Percentiles rank a stretch among this genome's conserved stretches.
These are phyloP conservation scores for Scolanthus callimorphus DNA, from an alignment of 92 coral and sea anemone species.

Conservation along the genomic window DNA sequence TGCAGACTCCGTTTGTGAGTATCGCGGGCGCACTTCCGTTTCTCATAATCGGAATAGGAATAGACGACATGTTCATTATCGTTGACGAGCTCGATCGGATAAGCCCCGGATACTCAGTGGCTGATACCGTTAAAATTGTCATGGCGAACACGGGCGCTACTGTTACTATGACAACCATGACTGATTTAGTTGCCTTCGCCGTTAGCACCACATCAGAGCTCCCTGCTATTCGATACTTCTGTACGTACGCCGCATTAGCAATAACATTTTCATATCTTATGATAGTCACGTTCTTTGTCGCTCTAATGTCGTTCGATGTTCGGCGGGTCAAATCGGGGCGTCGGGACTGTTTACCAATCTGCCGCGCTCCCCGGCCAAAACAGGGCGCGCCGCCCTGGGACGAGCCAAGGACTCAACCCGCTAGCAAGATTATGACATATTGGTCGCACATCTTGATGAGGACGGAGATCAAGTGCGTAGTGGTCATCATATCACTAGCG, in stretches of 20 bases:
- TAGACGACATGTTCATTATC: slow-evolving; percentile 88
- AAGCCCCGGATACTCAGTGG: slow-evolving; percentile 35
- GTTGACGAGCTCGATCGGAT: slow-evolving; percentile 84
- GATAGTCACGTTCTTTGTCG: slow-evolving; percentile 82
- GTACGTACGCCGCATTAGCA: slow-evolving; percentile 72
- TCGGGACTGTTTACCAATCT: slow-evolving; percentile 76
- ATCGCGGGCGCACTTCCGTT: slow-evolving; percentile 75
- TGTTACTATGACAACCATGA: slow-evolving; percentile 94
- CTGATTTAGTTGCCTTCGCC: slow-evolving; percentile 88
- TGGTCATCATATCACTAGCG: slow-evolving; percentile 35
- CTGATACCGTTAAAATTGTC: slow-evolving; percentile 63
- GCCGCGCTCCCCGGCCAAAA: slow-evolving; percentile 33
- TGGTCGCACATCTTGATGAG: slow-evolving; percentile 60
- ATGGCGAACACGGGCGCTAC: slow-evolving; percentile 84
- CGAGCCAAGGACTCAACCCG: slow-evolving; percentile 43
- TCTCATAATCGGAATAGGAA: slow-evolving; percentile 78
- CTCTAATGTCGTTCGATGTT: slow-evolving; percentile 65
- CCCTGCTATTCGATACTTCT: slow-evolving; percentile 78
- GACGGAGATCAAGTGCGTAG: slow-evolving; percentile 40
- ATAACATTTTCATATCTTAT: slow-evolving; percentile 63
- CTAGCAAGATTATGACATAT: slow-evolving; percentile 45
- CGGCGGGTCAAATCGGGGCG: slow-evolving; percentile 70
- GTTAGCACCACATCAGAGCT: slow-evolving; percentile 86
- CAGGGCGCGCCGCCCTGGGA: slow-evolving; percentile 58
- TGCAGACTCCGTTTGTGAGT: slow-evolving; percentile 63